phyloP scores from a whole-genome alignment of 2,113 vertebrate species.

The Colius striatus region DNA sequence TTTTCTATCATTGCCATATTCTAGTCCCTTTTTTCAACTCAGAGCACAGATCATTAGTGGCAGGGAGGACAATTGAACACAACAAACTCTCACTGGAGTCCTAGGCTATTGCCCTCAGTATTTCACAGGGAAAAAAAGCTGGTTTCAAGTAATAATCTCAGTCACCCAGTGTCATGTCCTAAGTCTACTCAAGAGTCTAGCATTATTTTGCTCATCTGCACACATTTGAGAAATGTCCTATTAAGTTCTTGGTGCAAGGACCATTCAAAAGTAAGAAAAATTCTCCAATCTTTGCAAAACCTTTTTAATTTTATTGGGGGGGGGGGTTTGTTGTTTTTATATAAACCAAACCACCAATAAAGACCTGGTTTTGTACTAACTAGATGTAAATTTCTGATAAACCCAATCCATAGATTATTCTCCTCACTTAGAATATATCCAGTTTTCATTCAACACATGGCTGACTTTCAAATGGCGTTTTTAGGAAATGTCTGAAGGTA shows the following conservation, averaged over 20 bases:
- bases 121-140: background rate
- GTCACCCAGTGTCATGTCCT: background rate
- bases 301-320: too few relatives aligned
- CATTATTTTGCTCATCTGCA: background rate
- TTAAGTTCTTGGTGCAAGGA: background rate
- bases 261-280: background rate
- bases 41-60: accelerated
- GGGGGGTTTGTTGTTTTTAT: background rate
- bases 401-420: background rate
- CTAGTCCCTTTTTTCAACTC: background rate
- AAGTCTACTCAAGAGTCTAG: background rate
- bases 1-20: background rate
- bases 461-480: background rate
- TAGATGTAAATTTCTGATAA: background rate
- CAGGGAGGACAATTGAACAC: background rate
- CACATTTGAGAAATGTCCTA: background rate
- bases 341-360: background rate
- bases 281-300: background rate
- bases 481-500: background rate
- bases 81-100: background rate
- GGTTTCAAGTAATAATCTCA: background rate
- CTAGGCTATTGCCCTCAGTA: background rate
- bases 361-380: background rate
- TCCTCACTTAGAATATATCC: background rate
- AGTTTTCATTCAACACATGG: background rate